Percentiles rank a stretch among this genome's conserved stretches.
Conservation (phyloP, 2,113 vertebrate genomes). For the Glareola pratincola region DNA sequence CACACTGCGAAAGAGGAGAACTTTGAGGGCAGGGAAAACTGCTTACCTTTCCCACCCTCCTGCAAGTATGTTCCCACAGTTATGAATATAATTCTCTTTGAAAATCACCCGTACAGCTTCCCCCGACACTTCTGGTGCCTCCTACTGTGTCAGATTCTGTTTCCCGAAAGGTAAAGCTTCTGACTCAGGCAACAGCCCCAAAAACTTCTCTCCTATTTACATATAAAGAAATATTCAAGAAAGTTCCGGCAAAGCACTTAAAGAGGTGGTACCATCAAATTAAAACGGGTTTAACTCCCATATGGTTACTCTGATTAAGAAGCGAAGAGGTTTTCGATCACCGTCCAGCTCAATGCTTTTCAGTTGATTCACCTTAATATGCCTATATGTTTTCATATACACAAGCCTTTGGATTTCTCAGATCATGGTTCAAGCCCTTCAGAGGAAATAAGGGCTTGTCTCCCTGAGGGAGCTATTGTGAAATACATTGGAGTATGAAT, state of each 20-base stretch:
- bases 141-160: background rate
- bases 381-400: background rate
- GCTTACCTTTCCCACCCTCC: slow-evolving; percentile 10
- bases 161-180: background rate
- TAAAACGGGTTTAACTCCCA: background rate
- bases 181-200: background rate
- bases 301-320: background rate
- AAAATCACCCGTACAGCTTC: background rate
- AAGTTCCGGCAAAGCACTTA: rapidly evolving
- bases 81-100: background rate
- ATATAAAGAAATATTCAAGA: background rate
- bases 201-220: background rate
- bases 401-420: slow-evolving; percentile 5
- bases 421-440: slow-evolving; percentile 42
- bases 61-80: slow-evolving; percentile 14
- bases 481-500: background rate
- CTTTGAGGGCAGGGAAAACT: slow-evolving; percentile 1
- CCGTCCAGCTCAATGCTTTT: background rate
- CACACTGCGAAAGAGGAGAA: background rate
- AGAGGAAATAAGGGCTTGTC: slow-evolving; percentile 45
- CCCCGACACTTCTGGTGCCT: background rate
- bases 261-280: background rate
- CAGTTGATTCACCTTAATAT: background rate
- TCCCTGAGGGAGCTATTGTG: slow-evolving; percentile 22
- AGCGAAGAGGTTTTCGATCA: background rate